These are phyloP conservation scores for Chrysomela aeneicollis DNA, from an alignment of 2,888 invertebrate species.

Conservation along the genomic window DNA sequence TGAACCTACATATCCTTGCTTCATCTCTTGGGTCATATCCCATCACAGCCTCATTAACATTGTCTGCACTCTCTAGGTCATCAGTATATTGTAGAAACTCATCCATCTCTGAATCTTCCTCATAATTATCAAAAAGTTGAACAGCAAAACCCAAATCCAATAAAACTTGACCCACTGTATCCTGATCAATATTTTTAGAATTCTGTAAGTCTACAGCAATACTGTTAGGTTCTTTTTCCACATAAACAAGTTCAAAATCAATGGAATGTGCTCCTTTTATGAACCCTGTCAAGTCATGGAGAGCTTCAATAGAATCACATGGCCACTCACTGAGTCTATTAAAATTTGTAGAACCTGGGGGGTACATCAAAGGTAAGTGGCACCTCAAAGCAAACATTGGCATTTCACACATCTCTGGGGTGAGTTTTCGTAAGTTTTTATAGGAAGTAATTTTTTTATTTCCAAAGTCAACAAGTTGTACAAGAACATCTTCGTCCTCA, in stretches of 20 bases:
- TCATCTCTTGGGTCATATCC: constrained; percentile 54
- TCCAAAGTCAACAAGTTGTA: constrained; percentile 49
- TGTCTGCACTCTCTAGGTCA: constrained; percentile 43
- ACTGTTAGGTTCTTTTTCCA: constrained; percentile 34
- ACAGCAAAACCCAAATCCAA: constrained; percentile 43
- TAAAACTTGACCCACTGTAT: constrained; percentile 44
- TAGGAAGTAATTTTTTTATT: constrained; percentile 37
- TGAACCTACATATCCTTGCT: constrained; percentile 50
- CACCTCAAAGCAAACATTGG: constrained; percentile 47
- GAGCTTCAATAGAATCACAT: constrained; percentile 31
- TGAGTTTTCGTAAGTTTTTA: constrained; percentile 40
- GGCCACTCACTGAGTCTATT: constrained; percentile 45
- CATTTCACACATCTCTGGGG: constrained; percentile 37
- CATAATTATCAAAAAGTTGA: constrained; percentile 42
- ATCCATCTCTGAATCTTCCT: constrained; percentile 40
- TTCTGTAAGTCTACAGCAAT: constrained; percentile 44
- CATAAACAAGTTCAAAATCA: constrained; percentile 37
- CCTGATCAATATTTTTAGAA: constrained; percentile 24
- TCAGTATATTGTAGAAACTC: constrained; percentile 42
- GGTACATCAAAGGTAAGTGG: constrained; percentile 47
- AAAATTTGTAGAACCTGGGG: constrained; percentile 40
- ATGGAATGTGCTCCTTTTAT: neutral
- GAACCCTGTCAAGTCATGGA: constrained; percentile 36
- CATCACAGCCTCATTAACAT: constrained; percentile 50
- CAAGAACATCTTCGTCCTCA: constrained; percentile 37